phyloP scores from a whole-genome alignment of 1,140 invertebrate genomes.

The Stratiolaelaps scimitus region DNA sequence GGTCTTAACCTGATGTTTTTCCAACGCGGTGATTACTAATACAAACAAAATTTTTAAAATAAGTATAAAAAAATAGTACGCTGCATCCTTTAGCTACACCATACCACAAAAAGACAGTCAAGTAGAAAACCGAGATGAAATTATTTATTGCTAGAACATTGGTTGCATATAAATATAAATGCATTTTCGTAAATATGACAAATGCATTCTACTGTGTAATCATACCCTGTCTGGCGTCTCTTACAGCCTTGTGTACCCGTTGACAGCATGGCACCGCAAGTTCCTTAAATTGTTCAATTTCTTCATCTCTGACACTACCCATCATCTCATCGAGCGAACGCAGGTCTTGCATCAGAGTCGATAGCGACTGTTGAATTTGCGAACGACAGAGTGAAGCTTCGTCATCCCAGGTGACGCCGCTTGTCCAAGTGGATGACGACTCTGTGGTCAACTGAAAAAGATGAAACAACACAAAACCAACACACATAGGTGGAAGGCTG shows the following conservation, averaged over 20 bases:
- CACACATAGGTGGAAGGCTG: too few species aligned
- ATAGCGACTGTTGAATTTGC: not conserved
- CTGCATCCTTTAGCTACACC: not conserved
- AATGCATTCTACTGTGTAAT: not conserved
- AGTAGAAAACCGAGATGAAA: not conserved
- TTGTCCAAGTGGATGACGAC: not conserved
- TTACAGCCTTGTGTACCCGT: not conserved
- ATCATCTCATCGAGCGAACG: constrained; percentile 5
- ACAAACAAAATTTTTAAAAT: too few species aligned
- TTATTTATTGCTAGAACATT: not conserved
- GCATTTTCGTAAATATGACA: not conserved
- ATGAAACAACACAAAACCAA: not conserved
- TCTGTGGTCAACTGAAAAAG: not conserved
- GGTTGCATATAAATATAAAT: not conserved
- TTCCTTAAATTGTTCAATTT: not conserved
- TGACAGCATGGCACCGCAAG: not conserved
- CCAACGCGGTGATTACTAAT: too few species aligned
- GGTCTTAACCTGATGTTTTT: too few species aligned
- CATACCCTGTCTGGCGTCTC: not conserved
- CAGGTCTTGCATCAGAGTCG: constrained; percentile 1
- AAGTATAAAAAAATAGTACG: not conserved
- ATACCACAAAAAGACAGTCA: not conserved
- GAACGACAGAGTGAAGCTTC: not conserved
- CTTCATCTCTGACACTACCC: not conserved
- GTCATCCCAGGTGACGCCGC: too few species aligned